Evolutionary conservation across 2,113 vertebrate species (phyloP).

Genomic region (Zingel zingel): DNA sequence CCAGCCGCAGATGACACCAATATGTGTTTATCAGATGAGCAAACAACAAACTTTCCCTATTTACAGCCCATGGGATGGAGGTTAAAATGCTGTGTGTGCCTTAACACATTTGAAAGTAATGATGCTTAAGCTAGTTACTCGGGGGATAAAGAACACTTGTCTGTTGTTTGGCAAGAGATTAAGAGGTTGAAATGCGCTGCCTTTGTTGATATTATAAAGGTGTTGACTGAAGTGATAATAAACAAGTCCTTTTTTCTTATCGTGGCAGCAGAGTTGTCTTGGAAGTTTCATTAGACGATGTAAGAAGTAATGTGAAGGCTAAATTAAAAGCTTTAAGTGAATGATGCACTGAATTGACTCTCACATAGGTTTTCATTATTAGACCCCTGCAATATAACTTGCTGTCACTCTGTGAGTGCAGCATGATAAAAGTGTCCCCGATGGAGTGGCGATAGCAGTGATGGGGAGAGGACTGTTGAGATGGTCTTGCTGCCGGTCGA

Average conservation of each 20-base stretch:
- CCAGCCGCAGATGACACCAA: conserved; percentile 69
- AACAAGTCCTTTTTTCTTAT: neutral
- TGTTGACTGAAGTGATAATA: conserved; percentile 17
- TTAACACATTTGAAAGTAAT: conserved; percentile 52
- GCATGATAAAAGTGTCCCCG: neutral
- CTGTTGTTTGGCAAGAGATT: conserved; percentile 36
- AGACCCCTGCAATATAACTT: neutral
- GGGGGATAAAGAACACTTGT: conserved; percentile 38
- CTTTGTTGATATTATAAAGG: conserved; percentile 35
- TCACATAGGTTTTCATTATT: neutral
- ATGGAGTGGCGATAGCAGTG: neutral
- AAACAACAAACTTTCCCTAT: conserved; percentile 60
- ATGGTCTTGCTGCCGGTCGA: conserved; percentile 13
- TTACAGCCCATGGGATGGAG: conserved; percentile 51
- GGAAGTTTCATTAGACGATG: neutral
- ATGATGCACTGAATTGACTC: neutral
- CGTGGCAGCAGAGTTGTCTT: neutral
- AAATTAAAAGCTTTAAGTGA: neutral
- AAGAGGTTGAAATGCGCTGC: conserved; percentile 15
- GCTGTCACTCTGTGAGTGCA: neutral
- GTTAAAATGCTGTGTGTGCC: conserved; percentile 42
- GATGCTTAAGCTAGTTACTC: conserved; percentile 59
- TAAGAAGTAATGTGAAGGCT: neutral
- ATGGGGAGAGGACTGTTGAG: conserved; percentile 13
- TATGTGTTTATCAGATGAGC: conserved; percentile 73